Percentiles rank a stretch among this genome's conserved stretches.
phyloP scores from a whole-genome alignment of 2,113 vertebrate genomes.

The Ivindomyrus marchei region DNA sequence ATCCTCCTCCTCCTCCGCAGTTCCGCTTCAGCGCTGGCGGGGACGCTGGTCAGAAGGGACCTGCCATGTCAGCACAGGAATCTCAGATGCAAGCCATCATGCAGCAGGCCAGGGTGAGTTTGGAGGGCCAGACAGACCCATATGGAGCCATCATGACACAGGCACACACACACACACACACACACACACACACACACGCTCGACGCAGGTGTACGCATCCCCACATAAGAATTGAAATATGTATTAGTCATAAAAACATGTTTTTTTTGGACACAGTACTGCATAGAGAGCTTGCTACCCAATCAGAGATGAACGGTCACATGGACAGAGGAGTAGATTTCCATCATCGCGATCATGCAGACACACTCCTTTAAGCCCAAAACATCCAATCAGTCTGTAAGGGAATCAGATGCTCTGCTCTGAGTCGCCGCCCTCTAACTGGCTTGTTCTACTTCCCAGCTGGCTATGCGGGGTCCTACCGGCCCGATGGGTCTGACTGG shows the following conservation, averaged over 20 bases:
- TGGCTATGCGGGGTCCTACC: conserved; percentile 82
- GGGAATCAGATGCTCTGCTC: background rate
- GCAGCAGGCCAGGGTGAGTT: conserved; percentile 85
- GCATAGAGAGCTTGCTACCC: background rate
- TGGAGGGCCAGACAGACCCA: background rate
- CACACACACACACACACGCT: background rate
- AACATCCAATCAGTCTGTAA: background rate
- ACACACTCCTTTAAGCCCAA: background rate
- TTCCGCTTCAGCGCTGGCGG: conserved; percentile 83
- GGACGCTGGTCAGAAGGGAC: conserved; percentile 66
- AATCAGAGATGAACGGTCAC: background rate
- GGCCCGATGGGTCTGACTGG: conserved; percentile 86
- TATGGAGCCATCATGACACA: background rate
- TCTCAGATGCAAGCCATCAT: conserved; percentile 93
- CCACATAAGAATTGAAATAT: background rate
- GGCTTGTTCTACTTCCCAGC: conserved; percentile 52
- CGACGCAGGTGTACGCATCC: background rate
- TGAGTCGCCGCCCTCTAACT: background rate
- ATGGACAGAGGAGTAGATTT: background rate
- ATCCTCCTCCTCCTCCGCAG: conserved; percentile 46
- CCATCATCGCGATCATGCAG: background rate
- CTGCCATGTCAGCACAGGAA: conserved; percentile 84
- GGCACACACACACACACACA: background rate
- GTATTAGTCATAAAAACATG: background rate
- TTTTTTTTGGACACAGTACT: background rate